Base-by-base conservation (phyloP, 2,888 invertebrate species). In the Drosophila meridiana region DNA sequence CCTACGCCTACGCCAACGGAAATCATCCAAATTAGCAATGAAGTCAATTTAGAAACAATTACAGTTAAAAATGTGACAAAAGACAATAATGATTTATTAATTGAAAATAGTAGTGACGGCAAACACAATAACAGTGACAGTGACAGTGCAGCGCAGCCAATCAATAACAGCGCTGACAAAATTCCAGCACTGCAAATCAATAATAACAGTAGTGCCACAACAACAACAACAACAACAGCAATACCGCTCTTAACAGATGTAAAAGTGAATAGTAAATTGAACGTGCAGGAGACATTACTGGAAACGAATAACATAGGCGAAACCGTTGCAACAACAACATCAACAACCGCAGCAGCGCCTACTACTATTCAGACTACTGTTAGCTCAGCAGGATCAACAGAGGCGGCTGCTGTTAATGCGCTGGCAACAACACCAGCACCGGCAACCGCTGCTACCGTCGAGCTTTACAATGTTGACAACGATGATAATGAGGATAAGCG, bases 241-340 rank as follows among this genome's bases (percentile, higher is more conserved):
- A 30, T 42, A 52, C 20, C 74, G 8, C 56, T 71, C 50, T 71
- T 73, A 59, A 76, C 73, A 55, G 87, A 87, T 69, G 76, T 76
- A 59, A 80, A 78, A 76, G 63, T 66, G 28, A 73, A 72, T 43
- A 62, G 52, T 48, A 73, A 81, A 8, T 40, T 73, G 2, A 74
- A 67, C 8, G 89, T 80, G 42, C 78, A 92, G 90, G 92, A 90
- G 68, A 81, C 76, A 64, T 83, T 91, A 60, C 78, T 90, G 52
- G 92, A 92, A 73, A 91, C 87, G 32, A 92, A 92, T 82, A 87
- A 88, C 70, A 89, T 92, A 64, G 86, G 89, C 32, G 90, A 92
- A 78, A 82, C 80, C 36, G 43, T 81, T 30, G 69, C 73, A 78
- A 69, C 82, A 56, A 56, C 61, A 40, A 73, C 75, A 69, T 53